Percentiles rank a stretch among this genome's conserved stretches.
These are phyloP conservation scores for Enteromius viviparus DNA, from an alignment of 2,797 vertebrate species.

Conservation along the genomic window DNA sequence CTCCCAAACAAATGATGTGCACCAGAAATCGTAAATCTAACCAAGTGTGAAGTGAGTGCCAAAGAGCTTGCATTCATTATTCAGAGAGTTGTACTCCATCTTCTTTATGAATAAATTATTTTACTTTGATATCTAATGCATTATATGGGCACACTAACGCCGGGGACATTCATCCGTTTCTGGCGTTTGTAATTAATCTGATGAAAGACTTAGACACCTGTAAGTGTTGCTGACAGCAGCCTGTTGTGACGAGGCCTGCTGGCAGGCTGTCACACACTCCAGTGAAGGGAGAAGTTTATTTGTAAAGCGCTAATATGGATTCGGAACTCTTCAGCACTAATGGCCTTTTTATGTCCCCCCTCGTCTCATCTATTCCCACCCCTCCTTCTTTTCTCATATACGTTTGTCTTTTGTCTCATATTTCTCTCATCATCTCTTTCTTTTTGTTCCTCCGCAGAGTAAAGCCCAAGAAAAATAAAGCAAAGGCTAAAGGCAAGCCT, in stretches of 20 bases:
- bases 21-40: slow-evolving; percentile 51
- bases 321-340: neutral
- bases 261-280: slow-evolving; percentile 67
- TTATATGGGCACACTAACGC: slow-evolving; percentile 71
- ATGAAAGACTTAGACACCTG: slow-evolving; percentile 68
- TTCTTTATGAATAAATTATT: slow-evolving; percentile 78
- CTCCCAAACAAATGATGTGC: slow-evolving; percentile 55
- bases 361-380: neutral
- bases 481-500: slow-evolving; percentile 50
- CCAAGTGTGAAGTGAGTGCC: slow-evolving; percentile 55
- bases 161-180: slow-evolving; percentile 68
- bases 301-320: slow-evolving; percentile 14
- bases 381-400: neutral
- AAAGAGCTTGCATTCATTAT: slow-evolving; percentile 67
- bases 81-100: slow-evolving; percentile 68
- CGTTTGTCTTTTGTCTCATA: neutral
- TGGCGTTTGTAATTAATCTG: slow-evolving; percentile 73
- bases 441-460: slow-evolving; percentile 49
- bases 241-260: slow-evolving; percentile 65
- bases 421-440: neutral
- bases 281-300: slow-evolving; percentile 45
- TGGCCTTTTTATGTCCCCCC: slow-evolving; percentile 7
- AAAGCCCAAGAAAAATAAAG: slow-evolving; percentile 60
- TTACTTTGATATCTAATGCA: slow-evolving; percentile 73
- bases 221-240: slow-evolving; percentile 62